phyloP scores from a whole-genome alignment of 2,113 vertebrate species.

The Coryphaenoides rupestris region DNA sequence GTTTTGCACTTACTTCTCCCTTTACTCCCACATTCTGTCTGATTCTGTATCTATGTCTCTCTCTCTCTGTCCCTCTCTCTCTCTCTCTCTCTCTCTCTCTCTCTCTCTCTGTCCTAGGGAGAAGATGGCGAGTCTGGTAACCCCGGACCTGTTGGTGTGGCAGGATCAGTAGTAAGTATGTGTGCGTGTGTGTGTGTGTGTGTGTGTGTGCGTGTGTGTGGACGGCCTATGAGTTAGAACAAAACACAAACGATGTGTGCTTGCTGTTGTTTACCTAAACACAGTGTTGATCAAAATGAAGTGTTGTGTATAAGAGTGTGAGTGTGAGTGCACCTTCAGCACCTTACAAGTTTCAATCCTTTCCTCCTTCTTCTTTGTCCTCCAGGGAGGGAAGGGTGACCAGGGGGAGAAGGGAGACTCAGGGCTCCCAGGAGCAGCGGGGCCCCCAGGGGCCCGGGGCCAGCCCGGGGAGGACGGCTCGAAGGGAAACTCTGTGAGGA shows the following conservation, averaged over 20 bases:
- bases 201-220: no score
- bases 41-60: no score
- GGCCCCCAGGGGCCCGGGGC: conserved; percentile 89
- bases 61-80: not conserved
- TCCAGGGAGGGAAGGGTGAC: conserved; percentile 83
- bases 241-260: no score
- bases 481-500: conserved; percentile 92
- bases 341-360: not conserved
- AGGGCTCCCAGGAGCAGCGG: conserved; percentile 84
- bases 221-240: not conserved
- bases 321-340: not conserved
- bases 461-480: conserved; percentile 88
- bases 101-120: conserved; percentile 51
- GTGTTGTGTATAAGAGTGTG: not conserved
- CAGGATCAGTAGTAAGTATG: conserved; percentile 54
- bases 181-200: not conserved
- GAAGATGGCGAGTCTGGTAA: conserved; percentile 74
- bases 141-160: conserved; percentile 63
- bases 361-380: not conserved
- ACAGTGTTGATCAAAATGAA: not conserved
- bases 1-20: no score
- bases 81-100: not conserved
- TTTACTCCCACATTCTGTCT: no score
- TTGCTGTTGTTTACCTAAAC: not conserved
- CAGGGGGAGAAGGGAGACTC: conserved; percentile 94